These are phyloP conservation scores for Ctenoplectra terminalis DNA, from an alignment of 1,140 invertebrate genomes.

Conservation along the genomic window DNA sequence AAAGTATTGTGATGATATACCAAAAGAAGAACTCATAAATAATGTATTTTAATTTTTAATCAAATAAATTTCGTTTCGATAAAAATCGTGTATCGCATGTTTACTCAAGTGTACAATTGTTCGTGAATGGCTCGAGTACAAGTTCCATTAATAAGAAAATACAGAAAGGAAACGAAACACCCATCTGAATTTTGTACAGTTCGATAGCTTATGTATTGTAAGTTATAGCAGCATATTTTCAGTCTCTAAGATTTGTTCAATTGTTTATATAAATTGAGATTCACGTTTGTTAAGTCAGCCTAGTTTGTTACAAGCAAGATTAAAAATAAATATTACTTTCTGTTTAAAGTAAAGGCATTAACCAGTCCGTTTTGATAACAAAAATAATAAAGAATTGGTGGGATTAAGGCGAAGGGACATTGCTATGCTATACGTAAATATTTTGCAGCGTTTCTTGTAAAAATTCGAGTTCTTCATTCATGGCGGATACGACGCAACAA, in stretches of 20 bases:
- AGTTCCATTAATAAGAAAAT: not conserved
- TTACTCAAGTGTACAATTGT: conserved; percentile 12
- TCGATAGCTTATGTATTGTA: not conserved
- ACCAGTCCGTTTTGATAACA: not conserved
- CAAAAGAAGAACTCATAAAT: conserved; percentile 57
- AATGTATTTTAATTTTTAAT: conserved; percentile 75
- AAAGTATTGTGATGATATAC: conserved; percentile 67
- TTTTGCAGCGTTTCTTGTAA: not conserved
- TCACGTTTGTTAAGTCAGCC: not conserved
- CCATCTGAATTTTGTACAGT: not conserved
- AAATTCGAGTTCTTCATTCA: conserved; percentile 7
- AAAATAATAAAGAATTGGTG: not conserved
- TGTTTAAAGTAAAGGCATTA: not conserved
- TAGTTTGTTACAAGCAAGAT: not conserved
- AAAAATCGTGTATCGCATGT: conserved; percentile 8
- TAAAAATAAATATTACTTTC: not conserved
- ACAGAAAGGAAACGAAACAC: not conserved
- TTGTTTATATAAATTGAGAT: not conserved
- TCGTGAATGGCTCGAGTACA: not conserved
- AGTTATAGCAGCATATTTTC: not conserved
- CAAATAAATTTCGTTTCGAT: conserved; percentile 70
- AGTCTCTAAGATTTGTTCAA: not conserved
- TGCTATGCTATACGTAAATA: not conserved
- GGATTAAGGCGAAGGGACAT: not conserved
- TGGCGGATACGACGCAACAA: conserved; percentile 70